These are phyloP conservation scores for Lordiphosa fenestrarum DNA, from an alignment of 2,888 invertebrate genomes.

Conservation along the genomic window DNA sequence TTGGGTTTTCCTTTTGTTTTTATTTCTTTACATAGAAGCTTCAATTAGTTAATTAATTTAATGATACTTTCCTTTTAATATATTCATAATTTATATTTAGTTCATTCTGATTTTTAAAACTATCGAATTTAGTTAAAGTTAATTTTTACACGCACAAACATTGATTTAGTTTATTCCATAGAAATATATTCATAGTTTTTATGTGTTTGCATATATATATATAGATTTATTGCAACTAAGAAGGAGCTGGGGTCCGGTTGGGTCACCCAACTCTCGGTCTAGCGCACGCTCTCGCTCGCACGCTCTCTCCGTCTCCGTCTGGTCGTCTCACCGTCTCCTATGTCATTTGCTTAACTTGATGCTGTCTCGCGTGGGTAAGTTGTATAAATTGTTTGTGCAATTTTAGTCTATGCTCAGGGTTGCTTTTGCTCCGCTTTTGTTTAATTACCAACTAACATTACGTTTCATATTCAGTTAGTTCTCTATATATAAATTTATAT, in stretches of 20 bases:
- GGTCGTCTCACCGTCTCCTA: conserved; percentile 21
- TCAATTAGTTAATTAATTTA: conserved; percentile 74
- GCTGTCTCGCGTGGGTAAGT: conserved; percentile 74
- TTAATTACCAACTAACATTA: conserved; percentile 57
- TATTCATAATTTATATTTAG: conserved; percentile 57
- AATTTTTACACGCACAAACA: conserved; percentile 76
- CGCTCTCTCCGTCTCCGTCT: conserved; percentile 30
- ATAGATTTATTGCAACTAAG: conserved; percentile 38
- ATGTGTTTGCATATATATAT: conserved; percentile 24
- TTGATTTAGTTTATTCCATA: conserved; percentile 66
- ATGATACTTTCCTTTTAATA: conserved; percentile 63
- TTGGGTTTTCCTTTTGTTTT: conserved; percentile 45
- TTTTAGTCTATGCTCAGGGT: conserved; percentile 76
- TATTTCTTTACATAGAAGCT: conserved; percentile 75
- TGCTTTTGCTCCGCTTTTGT: conserved; percentile 46
- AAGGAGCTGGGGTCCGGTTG: conserved; percentile 42
- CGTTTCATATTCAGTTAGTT: conserved; percentile 21
- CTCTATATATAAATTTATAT: conserved; percentile 21
- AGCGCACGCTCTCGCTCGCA: conserved; percentile 26
- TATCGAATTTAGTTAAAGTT: conserved; percentile 71
- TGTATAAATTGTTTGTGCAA: conserved; percentile 67
- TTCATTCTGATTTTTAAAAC: conserved; percentile 56
- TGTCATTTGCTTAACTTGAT: conserved; percentile 37
- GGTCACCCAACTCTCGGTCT: conserved; percentile 9
- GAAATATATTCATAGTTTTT: conserved; percentile 59